A percentile compares a stretch with the other conserved stretches of the same genome.
These are phyloP conservation scores for Gonioctena quinquepunctata DNA, from an alignment of 1,140 invertebrate species.

Conservation along the genomic window DNA sequence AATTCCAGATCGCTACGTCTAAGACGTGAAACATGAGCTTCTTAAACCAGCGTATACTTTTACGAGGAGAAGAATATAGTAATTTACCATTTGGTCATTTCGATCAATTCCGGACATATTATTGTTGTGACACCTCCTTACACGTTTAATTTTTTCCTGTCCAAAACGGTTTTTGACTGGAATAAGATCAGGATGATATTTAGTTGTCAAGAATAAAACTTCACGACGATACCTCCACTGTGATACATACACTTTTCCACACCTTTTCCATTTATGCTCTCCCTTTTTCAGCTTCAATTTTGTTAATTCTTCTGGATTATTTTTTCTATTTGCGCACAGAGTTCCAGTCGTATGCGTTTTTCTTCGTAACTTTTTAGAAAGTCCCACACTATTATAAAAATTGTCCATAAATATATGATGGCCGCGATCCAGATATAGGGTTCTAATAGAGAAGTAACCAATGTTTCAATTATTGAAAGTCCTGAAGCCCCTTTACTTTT, in stretches of 20 bases:
- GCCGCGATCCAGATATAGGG: no score
- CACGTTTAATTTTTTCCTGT: background rate
- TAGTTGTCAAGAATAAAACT: constrained; percentile 18
- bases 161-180: constrained; percentile 6
- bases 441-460: no score
- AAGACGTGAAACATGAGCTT: no score
- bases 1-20: no score
- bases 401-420: background rate
- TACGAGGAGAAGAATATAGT: no score
- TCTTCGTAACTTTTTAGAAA: background rate
- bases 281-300: constrained; percentile 3
- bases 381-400: background rate
- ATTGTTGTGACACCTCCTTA: constrained; percentile 1
- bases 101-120: no score
- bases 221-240: constrained; percentile 9
- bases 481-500: no score
- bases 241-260: constrained; percentile 7
- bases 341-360: constrained; percentile 8
- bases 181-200: constrained; percentile 17
- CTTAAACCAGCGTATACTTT: no score
- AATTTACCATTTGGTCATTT: no score
- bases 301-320: constrained; percentile 6
- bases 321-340: constrained; percentile 8
- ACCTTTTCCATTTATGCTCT: no score
- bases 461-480: no score